phyloP scores from a whole-genome alignment of 2,113 vertebrate genomes.

The Sminthopsis crassicaudata region DNA sequence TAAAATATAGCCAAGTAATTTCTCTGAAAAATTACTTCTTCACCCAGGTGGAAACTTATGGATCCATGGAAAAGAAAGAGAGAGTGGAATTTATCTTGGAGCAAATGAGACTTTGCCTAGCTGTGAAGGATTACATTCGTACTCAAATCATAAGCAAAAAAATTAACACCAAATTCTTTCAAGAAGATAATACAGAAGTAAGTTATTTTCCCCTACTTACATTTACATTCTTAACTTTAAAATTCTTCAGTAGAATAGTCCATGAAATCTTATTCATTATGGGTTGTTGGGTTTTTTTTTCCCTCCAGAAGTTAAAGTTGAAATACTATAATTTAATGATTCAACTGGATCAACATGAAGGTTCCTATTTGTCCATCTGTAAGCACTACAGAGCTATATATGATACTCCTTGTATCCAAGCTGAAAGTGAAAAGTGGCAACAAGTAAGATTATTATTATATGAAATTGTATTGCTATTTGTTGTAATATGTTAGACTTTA shows the following conservation, averaged over 20 bases:
- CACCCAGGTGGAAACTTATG: conserved; percentile 96
- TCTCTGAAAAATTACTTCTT: conserved; percentile 48
- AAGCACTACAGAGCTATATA: conserved; percentile 99
- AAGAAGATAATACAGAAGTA: conserved; percentile 96
- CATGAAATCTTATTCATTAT: conserved; percentile 34
- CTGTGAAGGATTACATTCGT: conserved; percentile 98
- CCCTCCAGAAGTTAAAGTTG: conserved; percentile 93
- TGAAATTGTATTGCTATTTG: conserved; percentile 7
- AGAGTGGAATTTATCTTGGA: conserved; percentile 98
- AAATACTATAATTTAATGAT: conserved; percentile 99
- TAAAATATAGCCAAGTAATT: not conserved
- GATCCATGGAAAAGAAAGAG: conserved; percentile 99
- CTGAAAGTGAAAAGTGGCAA: conserved; percentile 97
- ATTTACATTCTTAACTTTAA: not conserved
- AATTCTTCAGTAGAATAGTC: conserved; percentile 38
- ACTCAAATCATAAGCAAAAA: conserved; percentile 99
- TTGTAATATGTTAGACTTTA: not conserved
- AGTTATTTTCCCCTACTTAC: not conserved
- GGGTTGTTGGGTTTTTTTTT: not conserved
- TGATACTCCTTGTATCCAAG: conserved; percentile 97
- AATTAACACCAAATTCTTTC: conserved; percentile 99
- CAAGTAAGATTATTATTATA: conserved; percentile 84
- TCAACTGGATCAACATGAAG: conserved; percentile 97
- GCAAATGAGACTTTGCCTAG: conserved; percentile 98
- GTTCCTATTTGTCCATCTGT: conserved; percentile 98